phyloP scores from a whole-genome alignment of 2,888 invertebrate species.

The Phasia obesa region DNA sequence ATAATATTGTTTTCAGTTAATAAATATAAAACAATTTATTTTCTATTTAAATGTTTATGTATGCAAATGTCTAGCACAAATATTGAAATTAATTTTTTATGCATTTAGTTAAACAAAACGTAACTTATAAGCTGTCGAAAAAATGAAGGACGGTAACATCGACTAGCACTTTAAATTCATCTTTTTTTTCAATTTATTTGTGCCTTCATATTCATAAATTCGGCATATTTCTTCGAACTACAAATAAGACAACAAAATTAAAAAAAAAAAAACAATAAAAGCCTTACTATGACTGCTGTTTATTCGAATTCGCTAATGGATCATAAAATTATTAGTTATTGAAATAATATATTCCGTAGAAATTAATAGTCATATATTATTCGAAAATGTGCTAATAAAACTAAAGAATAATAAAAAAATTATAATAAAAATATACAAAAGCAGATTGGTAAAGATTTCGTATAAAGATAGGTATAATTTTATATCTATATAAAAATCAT shows the following conservation, averaged over 20 bases:
- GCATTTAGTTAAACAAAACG: too few relatives aligned
- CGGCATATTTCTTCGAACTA: too few relatives aligned
- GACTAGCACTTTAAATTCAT: neutral
- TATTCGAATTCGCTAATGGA: neutral
- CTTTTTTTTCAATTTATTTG: too few relatives aligned
- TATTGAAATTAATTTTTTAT: neutral
- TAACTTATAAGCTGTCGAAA: neutral
- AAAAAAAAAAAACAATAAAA: neutral
- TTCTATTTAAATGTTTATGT: neutral
- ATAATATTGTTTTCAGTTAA: too few relatives aligned
- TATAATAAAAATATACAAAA: neutral
- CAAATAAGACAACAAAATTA: too few relatives aligned
- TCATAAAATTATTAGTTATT: slow-evolving; percentile 15
- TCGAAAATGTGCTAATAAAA: neutral
- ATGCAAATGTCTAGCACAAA: neutral
- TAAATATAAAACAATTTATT: too few relatives aligned
- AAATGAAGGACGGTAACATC: neutral
- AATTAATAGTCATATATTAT: neutral
- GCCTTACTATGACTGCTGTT: neutral
- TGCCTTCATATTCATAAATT: too few relatives aligned
- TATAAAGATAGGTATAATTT: neutral
- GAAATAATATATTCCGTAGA: neutral
- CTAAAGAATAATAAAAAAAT: too few relatives aligned
- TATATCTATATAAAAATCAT: too few relatives aligned
- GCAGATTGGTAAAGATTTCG: neutral